Conservation (phyloP, 2,113 vertebrate species). For the Zootoca vivipara region DNA sequence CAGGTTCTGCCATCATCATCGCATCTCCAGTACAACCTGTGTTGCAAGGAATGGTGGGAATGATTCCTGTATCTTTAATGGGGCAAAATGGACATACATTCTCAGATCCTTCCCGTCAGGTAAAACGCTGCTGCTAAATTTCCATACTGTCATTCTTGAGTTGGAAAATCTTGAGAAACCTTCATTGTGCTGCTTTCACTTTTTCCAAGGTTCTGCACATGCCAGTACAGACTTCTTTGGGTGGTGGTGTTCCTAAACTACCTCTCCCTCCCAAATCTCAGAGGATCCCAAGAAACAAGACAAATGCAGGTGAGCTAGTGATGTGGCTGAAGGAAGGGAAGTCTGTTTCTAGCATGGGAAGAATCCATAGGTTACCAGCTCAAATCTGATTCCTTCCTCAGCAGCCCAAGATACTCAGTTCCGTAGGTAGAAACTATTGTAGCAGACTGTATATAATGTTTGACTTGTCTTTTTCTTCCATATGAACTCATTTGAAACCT, state of each 20-base stretch:
- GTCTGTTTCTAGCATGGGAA: not conserved
- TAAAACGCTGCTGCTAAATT: constrained; percentile 60
- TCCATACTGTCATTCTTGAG: not conserved
- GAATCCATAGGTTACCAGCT: not conserved
- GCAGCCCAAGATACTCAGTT: not conserved
- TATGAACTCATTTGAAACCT: not conserved
- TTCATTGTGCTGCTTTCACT: constrained; percentile 34
- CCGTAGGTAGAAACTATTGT: not conserved
- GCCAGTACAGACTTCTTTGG: constrained; percentile 76
- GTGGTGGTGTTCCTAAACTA: constrained; percentile 76
- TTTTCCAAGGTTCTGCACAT: constrained; percentile 78
- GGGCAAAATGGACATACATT: constrained; percentile 83
- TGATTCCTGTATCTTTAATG: constrained; percentile 91
- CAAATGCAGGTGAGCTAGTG: constrained; percentile 67
- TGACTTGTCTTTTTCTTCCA: not conserved
- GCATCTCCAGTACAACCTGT: constrained; percentile 89
- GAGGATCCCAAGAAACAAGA: constrained; percentile 72
- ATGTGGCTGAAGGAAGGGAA: not conserved
- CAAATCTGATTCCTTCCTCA: not conserved
- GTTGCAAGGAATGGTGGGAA: constrained; percentile 85
- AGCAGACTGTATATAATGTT: not conserved
- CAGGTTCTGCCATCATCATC: constrained; percentile 91
- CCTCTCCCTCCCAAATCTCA: constrained; percentile 78
- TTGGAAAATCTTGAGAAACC: not conserved
- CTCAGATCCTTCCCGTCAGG: constrained; percentile 86